Evolutionary conservation across 2,797 vertebrate genomes (phyloP).

Genomic region (Halcyon badia): DNA sequence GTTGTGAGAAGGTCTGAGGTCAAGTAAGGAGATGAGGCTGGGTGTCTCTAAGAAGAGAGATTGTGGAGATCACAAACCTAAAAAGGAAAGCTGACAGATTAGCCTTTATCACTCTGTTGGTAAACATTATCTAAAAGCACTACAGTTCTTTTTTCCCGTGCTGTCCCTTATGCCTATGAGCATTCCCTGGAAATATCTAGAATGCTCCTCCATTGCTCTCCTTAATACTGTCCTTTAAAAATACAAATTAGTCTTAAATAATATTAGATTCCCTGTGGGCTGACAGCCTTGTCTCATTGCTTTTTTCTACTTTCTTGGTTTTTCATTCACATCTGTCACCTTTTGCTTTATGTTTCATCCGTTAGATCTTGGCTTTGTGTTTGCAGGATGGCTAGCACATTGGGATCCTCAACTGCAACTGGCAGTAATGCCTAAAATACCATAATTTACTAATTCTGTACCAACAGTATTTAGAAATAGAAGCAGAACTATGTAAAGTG

Average conservation of each 20-base stretch:
- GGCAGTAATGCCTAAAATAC: neutral
- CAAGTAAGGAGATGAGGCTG: neutral
- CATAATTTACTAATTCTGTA: neutral
- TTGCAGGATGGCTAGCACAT: neutral
- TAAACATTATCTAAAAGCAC: neutral
- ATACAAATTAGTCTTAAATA: neutral
- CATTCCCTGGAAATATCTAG: neutral
- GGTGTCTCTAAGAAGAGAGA: neutral
- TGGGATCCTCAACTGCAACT: neutral
- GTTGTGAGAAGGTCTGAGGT: neutral
- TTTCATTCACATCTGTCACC: neutral
- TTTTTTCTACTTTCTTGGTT: neutral
- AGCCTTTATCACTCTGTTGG: neutral
- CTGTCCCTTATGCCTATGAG: neutral
- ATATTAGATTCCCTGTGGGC: neutral
- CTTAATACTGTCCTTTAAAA: neutral
- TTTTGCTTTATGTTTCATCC: neutral
- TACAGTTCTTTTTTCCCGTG: neutral
- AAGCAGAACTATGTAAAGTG: neutral
- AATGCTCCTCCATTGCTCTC: neutral
- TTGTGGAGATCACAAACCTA: neutral
- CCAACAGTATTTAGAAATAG: neutral
- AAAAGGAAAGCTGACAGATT: neutral
- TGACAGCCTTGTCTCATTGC: rapidly evolving
- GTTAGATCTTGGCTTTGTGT: neutral